Percentiles rank a stretch among this genome's conserved stretches.
Evolutionary conservation across 2,797 vertebrate genomes (phyloP).

Genomic region (Austrolebias charrua): DNA sequence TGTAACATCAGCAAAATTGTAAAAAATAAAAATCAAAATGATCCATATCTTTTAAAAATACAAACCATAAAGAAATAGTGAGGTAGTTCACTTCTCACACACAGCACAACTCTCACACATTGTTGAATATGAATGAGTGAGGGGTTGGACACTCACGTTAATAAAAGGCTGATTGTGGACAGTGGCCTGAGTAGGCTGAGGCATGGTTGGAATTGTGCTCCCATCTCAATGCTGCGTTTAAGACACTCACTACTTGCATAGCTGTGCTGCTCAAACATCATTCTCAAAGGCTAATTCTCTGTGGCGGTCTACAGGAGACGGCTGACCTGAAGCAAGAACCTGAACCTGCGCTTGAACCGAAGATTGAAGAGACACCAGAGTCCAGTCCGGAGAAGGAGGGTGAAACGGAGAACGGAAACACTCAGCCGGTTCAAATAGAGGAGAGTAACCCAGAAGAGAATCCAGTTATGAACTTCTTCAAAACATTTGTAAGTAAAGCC

Average conservation of each 20-base stretch:
- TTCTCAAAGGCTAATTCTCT: conserved; percentile 71
- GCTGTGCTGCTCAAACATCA: conserved; percentile 64
- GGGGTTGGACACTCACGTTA: conserved; percentile 72
- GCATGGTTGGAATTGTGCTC: conserved; percentile 85
- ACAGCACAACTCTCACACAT: conserved; percentile 73
- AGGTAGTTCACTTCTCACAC: conserved; percentile 52
- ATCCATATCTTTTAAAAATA: conserved; percentile 7
- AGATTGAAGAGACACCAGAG: conserved; percentile 45
- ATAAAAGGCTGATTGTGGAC: conserved; percentile 85
- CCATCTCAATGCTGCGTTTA: conserved; percentile 81
- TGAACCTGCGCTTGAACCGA: conserved; percentile 52
- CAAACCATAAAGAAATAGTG: conserved; percentile 22
- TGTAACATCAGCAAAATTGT: background rate
- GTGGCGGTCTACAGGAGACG: conserved; percentile 81
- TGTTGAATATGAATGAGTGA: conserved; percentile 85
- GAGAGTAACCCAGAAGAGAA: conserved; percentile 71
- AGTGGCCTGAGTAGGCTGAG: conserved; percentile 81
- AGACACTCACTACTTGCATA: conserved; percentile 70
- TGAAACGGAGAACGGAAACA: conserved; percentile 38
- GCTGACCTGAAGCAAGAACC: conserved; percentile 69
- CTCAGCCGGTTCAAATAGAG: conserved; percentile 58
- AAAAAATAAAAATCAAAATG: conserved; percentile 12
- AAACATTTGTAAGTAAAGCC: conserved; percentile 87
- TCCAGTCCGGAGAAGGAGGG: conserved; percentile 44
- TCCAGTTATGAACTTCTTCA: conserved; percentile 98